phyloP scores from a whole-genome alignment of 2,113 vertebrate species.

The Potamarius usumacintae region DNA sequence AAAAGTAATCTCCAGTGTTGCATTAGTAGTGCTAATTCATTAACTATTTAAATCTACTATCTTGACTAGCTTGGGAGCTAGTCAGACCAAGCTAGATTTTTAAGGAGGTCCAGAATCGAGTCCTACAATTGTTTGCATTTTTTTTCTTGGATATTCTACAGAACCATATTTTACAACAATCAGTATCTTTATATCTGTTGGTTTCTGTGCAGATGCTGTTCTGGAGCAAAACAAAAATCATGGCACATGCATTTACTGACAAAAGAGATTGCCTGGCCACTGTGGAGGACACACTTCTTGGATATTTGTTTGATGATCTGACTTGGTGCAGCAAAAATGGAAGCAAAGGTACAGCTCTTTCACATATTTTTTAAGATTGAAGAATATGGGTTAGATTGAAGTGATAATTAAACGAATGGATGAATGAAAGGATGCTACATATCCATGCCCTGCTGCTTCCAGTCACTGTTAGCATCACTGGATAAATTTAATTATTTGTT shows the following conservation, averaged over 20 bases:
- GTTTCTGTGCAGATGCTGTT: slow-evolving; percentile 75
- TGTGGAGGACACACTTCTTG: slow-evolving; percentile 82
- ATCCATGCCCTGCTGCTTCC: neutral
- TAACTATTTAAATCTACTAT: neutral
- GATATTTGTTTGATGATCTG: slow-evolving; percentile 73
- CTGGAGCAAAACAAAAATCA: slow-evolving; percentile 81
- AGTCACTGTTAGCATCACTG: neutral
- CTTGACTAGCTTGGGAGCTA: neutral
- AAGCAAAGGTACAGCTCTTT: slow-evolving; percentile 58
- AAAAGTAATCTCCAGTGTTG: too few species aligned
- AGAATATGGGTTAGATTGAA: neutral
- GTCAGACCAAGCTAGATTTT: neutral
- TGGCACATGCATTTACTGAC: slow-evolving; percentile 70
- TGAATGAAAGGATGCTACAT: neutral
- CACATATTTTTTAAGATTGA: neutral
- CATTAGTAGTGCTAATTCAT: neutral
- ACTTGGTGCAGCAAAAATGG: slow-evolving; percentile 81
- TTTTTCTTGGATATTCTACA: neutral
- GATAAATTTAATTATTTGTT: neutral
- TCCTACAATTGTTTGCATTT: neutral
- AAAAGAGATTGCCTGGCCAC: slow-evolving; percentile 68
- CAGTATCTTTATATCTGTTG: neutral
- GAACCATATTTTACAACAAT: neutral
- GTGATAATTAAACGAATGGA: neutral
- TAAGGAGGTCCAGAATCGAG: neutral